Conservation (phyloP, 2,888 invertebrate genomes). For the Acanthosepion pharaonis region DNA sequence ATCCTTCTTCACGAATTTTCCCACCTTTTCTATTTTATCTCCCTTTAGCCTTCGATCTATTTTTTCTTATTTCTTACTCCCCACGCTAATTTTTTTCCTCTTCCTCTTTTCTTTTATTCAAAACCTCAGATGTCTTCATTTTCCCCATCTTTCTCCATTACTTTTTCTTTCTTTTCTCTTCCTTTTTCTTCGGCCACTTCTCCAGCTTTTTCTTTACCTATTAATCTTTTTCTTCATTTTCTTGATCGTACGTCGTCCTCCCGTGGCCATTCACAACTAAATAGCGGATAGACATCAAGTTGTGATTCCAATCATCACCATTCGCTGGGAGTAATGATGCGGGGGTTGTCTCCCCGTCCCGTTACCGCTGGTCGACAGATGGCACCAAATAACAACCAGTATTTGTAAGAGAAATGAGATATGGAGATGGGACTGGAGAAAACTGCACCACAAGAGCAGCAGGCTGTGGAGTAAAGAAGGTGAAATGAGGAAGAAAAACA, state of each 20-base stretch:
- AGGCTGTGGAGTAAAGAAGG: background rate
- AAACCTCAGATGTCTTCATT: too few relatives aligned
- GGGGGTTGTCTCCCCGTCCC: background rate
- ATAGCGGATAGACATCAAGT: background rate
- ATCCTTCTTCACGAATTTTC: too few relatives aligned
- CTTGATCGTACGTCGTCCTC: background rate
- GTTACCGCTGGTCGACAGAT: background rate
- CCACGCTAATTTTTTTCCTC: too few relatives aligned
- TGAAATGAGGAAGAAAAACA: background rate
- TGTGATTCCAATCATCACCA: conserved; percentile 33
- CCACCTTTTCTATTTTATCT: too few relatives aligned
- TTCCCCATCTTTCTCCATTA: too few relatives aligned
- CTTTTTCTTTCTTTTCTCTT: too few relatives aligned
- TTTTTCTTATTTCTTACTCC: too few relatives aligned
- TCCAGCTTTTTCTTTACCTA: background rate
- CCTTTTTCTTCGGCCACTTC: too few relatives aligned
- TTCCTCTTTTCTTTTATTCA: too few relatives aligned
- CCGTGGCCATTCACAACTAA: background rate
- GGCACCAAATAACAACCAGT: conserved; percentile 22
- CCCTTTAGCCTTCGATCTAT: too few relatives aligned
- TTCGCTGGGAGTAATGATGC: background rate
- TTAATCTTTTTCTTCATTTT: background rate
- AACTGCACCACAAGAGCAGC: background rate
- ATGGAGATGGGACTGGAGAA: background rate
- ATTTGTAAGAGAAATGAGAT: conserved; percentile 9